These are phyloP conservation scores for Cybosia mesomella DNA, from an alignment of 2,888 invertebrate genomes.

Conservation along the genomic window DNA sequence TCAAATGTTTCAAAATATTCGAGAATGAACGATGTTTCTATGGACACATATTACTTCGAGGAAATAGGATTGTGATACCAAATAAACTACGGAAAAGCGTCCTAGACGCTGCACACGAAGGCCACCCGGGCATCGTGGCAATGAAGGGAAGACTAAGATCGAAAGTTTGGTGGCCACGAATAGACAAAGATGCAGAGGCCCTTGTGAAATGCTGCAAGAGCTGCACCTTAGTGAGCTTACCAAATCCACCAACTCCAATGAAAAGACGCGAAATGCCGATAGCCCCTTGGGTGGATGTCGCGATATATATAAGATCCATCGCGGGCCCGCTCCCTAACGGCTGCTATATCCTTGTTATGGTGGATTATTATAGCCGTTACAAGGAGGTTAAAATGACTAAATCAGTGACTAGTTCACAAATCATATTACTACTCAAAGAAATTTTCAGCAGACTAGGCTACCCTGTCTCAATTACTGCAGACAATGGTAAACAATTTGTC, in stretches of 20 bases:
- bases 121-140: constrained; percentile 60
- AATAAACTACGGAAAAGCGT: background rate
- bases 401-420: background rate
- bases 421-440: too few relatives aligned
- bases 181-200: constrained; percentile 52
- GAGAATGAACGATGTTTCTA: background rate
- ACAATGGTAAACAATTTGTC: too few relatives aligned
- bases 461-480: too few relatives aligned
- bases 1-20: background rate
- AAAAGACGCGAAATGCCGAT: constrained; percentile 34
- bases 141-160: constrained; percentile 60
- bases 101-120: constrained; percentile 47
- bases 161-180: constrained; percentile 65
- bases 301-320: constrained; percentile 39
- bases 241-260: constrained; percentile 33
- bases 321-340: constrained; percentile 46
- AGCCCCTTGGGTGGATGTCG: constrained; percentile 38
- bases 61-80: constrained; percentile 11
- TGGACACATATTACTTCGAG: background rate
- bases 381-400: background rate
- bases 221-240: constrained; percentile 33
- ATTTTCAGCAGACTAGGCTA: too few relatives aligned
- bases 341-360: constrained; percentile 12
- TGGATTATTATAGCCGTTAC: background rate
- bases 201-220: constrained; percentile 35